A percentile compares a stretch with the other conserved stretches of the same genome.
Conservation (phyloP, 1,140 invertebrate species). For the Cydia fagiglandana region DNA sequence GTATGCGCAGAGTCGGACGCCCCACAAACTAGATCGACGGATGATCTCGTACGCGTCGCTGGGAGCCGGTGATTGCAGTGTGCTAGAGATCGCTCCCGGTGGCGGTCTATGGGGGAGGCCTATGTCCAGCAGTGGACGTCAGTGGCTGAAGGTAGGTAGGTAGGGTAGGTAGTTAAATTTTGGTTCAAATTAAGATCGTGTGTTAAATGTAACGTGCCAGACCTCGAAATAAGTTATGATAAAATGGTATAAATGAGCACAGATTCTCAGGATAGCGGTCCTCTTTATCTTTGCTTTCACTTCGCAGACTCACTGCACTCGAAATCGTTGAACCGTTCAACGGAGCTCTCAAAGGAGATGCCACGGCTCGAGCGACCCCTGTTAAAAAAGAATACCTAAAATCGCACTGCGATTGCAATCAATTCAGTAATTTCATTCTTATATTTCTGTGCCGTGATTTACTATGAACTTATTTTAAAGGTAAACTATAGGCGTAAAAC, state of each 20-base stretch:
- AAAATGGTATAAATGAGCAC: background rate
- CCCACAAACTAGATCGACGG: too few relatives aligned
- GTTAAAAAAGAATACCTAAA: slow-evolving; percentile 15
- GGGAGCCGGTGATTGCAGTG: too few relatives aligned
- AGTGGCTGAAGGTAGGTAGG: too few relatives aligned
- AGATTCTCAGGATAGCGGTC: background rate
- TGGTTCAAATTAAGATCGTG: background rate
- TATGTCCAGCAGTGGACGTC: too few relatives aligned
- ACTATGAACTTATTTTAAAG: too few relatives aligned
- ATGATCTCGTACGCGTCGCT: too few relatives aligned
- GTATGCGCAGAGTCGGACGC: too few relatives aligned
- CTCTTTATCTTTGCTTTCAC: slow-evolving; percentile 1
- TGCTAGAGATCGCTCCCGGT: too few relatives aligned
- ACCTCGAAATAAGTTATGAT: background rate
- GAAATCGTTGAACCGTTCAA: slow-evolving; percentile 14
- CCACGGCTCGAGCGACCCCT: background rate
- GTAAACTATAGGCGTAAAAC: too few relatives aligned
- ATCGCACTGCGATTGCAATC: background rate
- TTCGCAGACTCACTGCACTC: slow-evolving; percentile 3
- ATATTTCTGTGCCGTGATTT: background rate
- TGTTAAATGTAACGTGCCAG: too few relatives aligned
- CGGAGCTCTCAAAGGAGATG: slow-evolving; percentile 13
- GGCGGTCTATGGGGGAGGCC: too few relatives aligned
- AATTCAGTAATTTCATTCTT: background rate
- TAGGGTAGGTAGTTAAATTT: too few relatives aligned